Conservation (phyloP, 2,888 invertebrate species). For the Caenorhabditis sp. region DNA sequence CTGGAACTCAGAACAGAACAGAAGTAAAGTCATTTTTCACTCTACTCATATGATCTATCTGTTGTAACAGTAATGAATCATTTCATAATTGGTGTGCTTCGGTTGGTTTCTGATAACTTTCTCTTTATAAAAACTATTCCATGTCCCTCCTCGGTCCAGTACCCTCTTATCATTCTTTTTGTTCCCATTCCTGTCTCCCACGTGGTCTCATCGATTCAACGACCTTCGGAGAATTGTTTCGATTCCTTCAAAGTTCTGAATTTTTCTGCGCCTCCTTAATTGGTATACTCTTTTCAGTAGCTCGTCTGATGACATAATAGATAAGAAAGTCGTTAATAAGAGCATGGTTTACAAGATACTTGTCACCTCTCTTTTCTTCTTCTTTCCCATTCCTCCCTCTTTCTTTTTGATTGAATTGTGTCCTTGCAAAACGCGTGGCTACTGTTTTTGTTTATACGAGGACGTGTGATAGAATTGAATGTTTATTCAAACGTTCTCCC, state of each 20-base stretch:
- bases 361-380: constrained; percentile 45
- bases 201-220: constrained; percentile 43
- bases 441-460: constrained; percentile 42
- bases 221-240: constrained; percentile 51
- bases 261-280: constrained; percentile 22
- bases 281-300: constrained; percentile 33
- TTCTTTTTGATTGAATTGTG: not conserved
- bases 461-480: constrained; percentile 18
- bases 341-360: constrained; percentile 57
- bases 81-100: constrained; percentile 12
- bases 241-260: constrained; percentile 18
- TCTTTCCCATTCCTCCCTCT: constrained; percentile 25
- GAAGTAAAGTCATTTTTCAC: not conserved
- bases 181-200: constrained; percentile 19
- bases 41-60: not conserved
- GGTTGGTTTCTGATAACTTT: constrained; percentile 1
- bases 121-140: not conserved
- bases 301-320: constrained; percentile 19
- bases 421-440: constrained; percentile 8
- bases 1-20: not conserved
- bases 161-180: constrained; percentile 28
- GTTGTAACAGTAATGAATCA: constrained; percentile 3
- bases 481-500: constrained; percentile 15
- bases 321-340: constrained; percentile 61
- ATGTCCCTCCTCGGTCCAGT: constrained; percentile 13